A percentile compares a stretch with the other conserved stretches of the same genome.
These are phyloP conservation scores for Atrichornis clamosus DNA, from an alignment of 2,113 vertebrate genomes.

Conservation along the genomic window DNA sequence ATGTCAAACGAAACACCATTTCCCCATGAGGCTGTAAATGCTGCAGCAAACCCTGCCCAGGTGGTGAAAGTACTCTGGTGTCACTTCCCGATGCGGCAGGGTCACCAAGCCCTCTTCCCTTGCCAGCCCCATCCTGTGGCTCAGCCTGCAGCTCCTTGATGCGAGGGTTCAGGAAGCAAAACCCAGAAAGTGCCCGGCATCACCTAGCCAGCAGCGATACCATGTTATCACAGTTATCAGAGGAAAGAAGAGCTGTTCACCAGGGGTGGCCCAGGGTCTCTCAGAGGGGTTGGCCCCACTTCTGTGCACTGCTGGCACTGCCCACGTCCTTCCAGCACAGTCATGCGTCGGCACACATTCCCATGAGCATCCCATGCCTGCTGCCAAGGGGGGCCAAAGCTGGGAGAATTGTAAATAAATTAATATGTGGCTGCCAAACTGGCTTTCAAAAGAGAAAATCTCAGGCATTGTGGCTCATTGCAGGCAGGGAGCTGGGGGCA, in stretches of 20 bases:
- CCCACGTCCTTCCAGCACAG: not conserved
- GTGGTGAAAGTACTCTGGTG: not conserved
- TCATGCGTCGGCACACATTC: fast-evolving
- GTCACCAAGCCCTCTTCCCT: not conserved
- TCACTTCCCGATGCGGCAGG: not conserved
- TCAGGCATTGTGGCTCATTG: fast-evolving
- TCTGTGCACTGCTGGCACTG: not conserved
- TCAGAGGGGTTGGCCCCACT: fast-evolving
- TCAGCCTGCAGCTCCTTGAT: not conserved
- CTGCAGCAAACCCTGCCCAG: not conserved
- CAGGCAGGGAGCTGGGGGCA: not conserved
- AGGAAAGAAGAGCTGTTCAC: not conserved
- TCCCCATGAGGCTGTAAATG: not conserved
- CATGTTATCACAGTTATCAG: not conserved
- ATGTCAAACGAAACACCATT: fast-evolving
- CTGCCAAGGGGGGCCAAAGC: not conserved
- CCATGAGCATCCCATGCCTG: not conserved
- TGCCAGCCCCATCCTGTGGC: fast-evolving
- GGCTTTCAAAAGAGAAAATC: not conserved
- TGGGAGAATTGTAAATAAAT: not conserved
- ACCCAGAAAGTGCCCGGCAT: fast-evolving
- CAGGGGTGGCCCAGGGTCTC: fast-evolving
- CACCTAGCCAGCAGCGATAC: fast-evolving
- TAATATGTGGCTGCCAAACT: not conserved
- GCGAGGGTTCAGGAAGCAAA: not conserved